These are phyloP conservation scores for Zoanthus gigantus DNA, from an alignment of 92 coral and sea anemone genomes.

Conservation along the genomic window DNA sequence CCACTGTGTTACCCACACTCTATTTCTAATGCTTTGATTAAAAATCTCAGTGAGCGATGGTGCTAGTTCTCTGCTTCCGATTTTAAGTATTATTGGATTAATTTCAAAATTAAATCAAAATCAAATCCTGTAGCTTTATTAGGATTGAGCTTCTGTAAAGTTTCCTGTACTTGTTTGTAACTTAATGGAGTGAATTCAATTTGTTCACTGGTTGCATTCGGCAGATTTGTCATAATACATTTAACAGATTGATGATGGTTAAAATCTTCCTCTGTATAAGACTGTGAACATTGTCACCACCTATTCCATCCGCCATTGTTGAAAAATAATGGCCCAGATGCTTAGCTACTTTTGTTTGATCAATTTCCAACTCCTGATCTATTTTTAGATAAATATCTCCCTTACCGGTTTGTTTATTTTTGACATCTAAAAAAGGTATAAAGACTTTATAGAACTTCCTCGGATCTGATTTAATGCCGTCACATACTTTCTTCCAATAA, in stretches of 20 bases:
- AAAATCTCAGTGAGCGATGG: too few species aligned
- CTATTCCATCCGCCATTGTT: constrained; percentile 47
- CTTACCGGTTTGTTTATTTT: not conserved
- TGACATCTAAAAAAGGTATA: not conserved
- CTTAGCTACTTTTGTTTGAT: constrained; percentile 38
- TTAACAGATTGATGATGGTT: constrained; percentile 29
- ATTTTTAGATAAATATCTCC: constrained; percentile 13
- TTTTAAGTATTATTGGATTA: not conserved
- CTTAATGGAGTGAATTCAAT: too few species aligned
- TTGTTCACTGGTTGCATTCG: constrained; percentile 1
- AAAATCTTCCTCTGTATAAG: constrained; percentile 35
- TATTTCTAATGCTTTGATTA: not conserved
- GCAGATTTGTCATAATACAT: constrained; percentile 24
- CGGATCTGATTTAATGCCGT: too few species aligned
- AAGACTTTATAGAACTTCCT: not conserved
- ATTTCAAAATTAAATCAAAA: too few species aligned
- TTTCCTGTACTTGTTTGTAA: too few species aligned
- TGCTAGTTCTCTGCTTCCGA: too few species aligned
- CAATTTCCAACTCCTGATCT: constrained; percentile 8
- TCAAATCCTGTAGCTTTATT: not conserved
- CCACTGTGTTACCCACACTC: not conserved
- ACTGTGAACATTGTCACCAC: constrained; percentile 41
- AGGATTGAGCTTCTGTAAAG: not conserved
- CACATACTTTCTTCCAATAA: too few species aligned
- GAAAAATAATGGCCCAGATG: constrained; percentile 46